These are phyloP conservation scores for Prunella fulvescens DNA, from an alignment of 2,113 vertebrate species.

Conservation along the genomic window DNA sequence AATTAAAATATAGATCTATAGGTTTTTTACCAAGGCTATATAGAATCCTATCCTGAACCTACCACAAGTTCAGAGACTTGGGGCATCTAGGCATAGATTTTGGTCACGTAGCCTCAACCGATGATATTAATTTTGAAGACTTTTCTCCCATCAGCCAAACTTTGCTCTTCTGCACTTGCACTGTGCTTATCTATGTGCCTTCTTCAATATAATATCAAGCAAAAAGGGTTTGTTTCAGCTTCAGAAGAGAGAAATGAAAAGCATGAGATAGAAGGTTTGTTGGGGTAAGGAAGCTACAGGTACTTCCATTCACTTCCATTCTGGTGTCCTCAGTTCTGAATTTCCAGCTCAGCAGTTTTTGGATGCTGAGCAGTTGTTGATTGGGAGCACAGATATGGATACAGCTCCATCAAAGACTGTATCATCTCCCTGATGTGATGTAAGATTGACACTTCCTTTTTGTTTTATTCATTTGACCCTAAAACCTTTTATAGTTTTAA, in stretches of 20 bases:
- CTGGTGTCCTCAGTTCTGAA: neutral
- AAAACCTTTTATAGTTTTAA: neutral
- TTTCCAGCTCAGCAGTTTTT: neutral
- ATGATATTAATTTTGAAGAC: neutral
- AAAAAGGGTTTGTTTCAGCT: neutral
- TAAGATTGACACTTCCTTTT: neutral
- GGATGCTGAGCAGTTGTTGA: neutral
- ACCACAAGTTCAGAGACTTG: neutral
- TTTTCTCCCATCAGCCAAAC: neutral
- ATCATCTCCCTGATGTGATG: accelerated
- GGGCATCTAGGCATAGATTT: neutral
- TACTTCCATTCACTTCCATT: neutral
- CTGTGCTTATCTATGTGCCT: neutral
- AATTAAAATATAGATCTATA: neutral
- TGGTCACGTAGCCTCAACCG: neutral
- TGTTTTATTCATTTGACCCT: neutral
- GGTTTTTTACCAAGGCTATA: neutral
- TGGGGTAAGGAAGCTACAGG: neutral
- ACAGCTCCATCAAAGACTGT: neutral
- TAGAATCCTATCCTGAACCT: neutral
- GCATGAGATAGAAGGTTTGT: neutral
- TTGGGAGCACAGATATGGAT: neutral
- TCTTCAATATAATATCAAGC: neutral
- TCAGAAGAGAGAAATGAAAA: neutral
- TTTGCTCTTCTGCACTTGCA: neutral